A percentile compares a stretch with the other conserved stretches of the same genome.
Evolutionary conservation across 1,140 invertebrate genomes (phyloP).

Genomic region (Bombus picipes): DNA sequence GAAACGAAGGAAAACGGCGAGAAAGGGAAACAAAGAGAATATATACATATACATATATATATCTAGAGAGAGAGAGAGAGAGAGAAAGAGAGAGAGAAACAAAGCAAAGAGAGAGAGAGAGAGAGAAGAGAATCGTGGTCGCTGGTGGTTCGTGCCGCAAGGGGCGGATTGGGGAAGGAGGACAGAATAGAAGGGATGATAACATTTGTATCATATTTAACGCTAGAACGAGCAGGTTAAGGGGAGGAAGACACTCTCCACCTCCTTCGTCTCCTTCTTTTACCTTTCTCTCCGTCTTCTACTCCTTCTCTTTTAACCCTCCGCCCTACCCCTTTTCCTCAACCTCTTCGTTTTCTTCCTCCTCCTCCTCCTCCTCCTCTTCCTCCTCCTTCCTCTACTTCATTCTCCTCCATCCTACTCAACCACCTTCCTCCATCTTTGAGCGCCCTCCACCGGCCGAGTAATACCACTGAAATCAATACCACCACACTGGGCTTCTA

Average conservation of each 20-base stretch:
- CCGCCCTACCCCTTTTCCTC: not conserved
- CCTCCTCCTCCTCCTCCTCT: slow-evolving; percentile 30
- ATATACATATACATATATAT: too few species aligned
- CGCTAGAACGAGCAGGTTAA: slow-evolving; percentile 77
- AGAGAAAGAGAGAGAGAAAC: slow-evolving; percentile 20
- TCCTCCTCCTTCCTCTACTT: slow-evolving; percentile 26
- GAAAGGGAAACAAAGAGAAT: slow-evolving; percentile 7
- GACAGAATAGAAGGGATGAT: slow-evolving; percentile 78
- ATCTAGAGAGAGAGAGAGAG: not conserved
- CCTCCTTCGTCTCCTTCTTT: slow-evolving; percentile 57
- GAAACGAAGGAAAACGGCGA: slow-evolving; percentile 8
- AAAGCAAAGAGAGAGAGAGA: not conserved
- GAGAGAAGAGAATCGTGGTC: slow-evolving; percentile 48
- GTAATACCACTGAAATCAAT: slow-evolving; percentile 78
- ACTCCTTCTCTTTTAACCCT: not conserved
- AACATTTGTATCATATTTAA: slow-evolving; percentile 83
- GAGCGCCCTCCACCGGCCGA: slow-evolving; percentile 63
- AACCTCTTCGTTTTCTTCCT: slow-evolving; percentile 22
- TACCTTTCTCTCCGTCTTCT: slow-evolving; percentile 21
- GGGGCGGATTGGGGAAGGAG: slow-evolving; percentile 54
- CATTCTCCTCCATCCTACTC: slow-evolving; percentile 27
- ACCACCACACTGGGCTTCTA: slow-evolving; percentile 74
- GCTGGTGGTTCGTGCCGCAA: slow-evolving; percentile 52
- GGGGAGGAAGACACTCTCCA: slow-evolving; percentile 70
- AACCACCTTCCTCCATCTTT: slow-evolving; percentile 52